Conservation (phyloP, 2,888 invertebrate species). For the Pegoplata infirma region DNA sequence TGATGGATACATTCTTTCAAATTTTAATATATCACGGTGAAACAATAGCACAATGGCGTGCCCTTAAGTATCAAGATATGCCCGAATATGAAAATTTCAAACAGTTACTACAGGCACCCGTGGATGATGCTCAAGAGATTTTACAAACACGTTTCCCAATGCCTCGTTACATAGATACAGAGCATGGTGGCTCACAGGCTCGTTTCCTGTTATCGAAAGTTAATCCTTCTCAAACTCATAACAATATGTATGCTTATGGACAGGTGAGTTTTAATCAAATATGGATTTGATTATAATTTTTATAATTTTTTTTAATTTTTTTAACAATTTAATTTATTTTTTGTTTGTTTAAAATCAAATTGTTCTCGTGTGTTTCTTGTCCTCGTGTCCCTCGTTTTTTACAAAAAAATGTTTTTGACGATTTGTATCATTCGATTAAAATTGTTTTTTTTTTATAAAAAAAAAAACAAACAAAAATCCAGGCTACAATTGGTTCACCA, state of each 20-base stretch:
- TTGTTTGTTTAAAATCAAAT: constrained; percentile 45
- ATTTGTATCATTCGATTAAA: constrained; percentile 12
- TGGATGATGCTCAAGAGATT: constrained; percentile 98
- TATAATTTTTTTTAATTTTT: constrained; percentile 49
- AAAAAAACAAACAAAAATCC: constrained; percentile 58
- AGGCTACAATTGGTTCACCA: constrained; percentile 76
- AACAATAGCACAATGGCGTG: constrained; percentile 98
- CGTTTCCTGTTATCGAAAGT: constrained; percentile 99
- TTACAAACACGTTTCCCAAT: constrained; percentile 97
- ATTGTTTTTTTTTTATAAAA: constrained; percentile 50
- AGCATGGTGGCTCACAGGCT: constrained; percentile 99
- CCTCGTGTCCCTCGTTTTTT: constrained; percentile 40
- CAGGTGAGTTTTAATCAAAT: constrained; percentile 79
- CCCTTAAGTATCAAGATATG: constrained; percentile 96
- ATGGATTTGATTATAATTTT: constrained; percentile 39
- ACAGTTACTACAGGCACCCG: constrained; percentile 93
- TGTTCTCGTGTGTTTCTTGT: constrained; percentile 60
- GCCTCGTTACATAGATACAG: constrained; percentile 99
- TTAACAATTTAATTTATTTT: too few species aligned
- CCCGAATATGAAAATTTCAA: constrained; percentile 99
- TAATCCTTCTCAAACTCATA: constrained; percentile 99
- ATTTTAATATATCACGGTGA: constrained; percentile 99
- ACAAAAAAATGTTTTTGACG: constrained; percentile 29
- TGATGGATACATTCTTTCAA: constrained; percentile 99
- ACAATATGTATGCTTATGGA: constrained; percentile 98